Conservation (phyloP, 2,797 vertebrate species). For the Pogonophryne albipinna region DNA sequence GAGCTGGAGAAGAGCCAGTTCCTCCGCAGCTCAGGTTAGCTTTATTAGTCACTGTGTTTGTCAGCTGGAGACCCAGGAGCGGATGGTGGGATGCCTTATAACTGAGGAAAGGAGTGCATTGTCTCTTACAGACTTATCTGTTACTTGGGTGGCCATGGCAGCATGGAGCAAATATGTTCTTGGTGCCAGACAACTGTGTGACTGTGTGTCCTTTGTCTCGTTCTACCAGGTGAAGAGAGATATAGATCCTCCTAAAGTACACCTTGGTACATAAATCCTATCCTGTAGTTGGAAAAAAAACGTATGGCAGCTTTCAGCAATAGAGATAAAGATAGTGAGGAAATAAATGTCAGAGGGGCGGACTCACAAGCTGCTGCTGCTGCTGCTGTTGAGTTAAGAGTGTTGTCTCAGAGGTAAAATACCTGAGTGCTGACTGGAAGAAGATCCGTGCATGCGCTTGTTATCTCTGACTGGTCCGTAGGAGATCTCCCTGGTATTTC, state of each 20-base stretch:
- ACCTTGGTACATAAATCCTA: constrained; percentile 42
- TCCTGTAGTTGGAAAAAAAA: constrained; percentile 39
- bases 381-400: constrained; percentile 28
- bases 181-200: background rate
- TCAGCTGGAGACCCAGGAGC: constrained; percentile 31
- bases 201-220: constrained; percentile 23
- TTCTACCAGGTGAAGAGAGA: constrained; percentile 23
- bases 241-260: constrained; percentile 28
- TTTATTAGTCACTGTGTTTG: constrained; percentile 40
- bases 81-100: constrained; percentile 5
- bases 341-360: background rate
- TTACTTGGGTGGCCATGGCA: background rate
- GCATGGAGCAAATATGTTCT: constrained; percentile 17
- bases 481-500: constrained; percentile 71
- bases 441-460: constrained; percentile 14
- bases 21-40: constrained; percentile 28
- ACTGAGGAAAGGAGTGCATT: constrained; percentile 30
- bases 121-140: constrained; percentile 26
- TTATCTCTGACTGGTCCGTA: constrained; percentile 48
- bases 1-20: constrained; percentile 26
- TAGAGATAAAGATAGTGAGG: constrained; percentile 10
- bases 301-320: constrained; percentile 19
- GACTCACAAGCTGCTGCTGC: constrained; percentile 22
- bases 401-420: constrained; percentile 42
- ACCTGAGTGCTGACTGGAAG: constrained; percentile 44